Evolutionary conservation across 2,113 vertebrate species (phyloP).

Genomic region (Bubo blakistoni): DNA sequence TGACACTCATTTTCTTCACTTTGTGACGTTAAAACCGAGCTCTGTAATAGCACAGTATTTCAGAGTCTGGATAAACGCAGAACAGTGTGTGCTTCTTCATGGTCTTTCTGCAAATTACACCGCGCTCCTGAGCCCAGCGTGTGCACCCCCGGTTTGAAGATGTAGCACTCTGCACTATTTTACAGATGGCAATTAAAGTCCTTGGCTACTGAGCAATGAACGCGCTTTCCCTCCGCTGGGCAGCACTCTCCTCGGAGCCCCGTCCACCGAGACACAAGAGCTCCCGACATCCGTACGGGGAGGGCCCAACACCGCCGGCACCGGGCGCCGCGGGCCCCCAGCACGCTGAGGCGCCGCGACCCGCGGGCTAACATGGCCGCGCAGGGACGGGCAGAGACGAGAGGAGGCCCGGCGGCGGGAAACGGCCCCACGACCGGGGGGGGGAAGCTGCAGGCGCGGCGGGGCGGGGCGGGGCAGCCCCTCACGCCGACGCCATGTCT

Average conservation of each 20-base stretch:
- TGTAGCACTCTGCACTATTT: rapidly evolving
- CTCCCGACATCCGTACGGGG: rapidly evolving
- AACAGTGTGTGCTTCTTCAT: rapidly evolving
- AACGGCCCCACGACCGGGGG: too few relatives aligned
- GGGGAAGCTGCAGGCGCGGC: too few relatives aligned
- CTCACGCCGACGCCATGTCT: neutral
- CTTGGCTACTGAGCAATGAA: rapidly evolving
- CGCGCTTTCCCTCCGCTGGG: rapidly evolving
- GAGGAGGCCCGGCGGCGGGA: rapidly evolving
- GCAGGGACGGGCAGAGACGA: rapidly evolving
- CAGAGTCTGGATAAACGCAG: rapidly evolving
- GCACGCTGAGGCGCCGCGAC: too few relatives aligned
- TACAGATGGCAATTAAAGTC: rapidly evolving
- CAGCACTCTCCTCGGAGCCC: too few relatives aligned
- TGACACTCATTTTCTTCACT: neutral
- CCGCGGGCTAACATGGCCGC: neutral
- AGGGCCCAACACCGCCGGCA: neutral
- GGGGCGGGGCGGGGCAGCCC: neutral
- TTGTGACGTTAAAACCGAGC: neutral
- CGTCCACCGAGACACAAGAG: rapidly evolving
- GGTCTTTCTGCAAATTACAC: rapidly evolving
- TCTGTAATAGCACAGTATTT: neutral
- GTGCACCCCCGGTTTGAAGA: rapidly evolving
- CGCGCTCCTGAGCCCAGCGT: rapidly evolving
- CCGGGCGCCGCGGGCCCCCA: neutral